Conservation (phyloP, 2,113 vertebrate genomes). For the Laticauda colubrina region DNA sequence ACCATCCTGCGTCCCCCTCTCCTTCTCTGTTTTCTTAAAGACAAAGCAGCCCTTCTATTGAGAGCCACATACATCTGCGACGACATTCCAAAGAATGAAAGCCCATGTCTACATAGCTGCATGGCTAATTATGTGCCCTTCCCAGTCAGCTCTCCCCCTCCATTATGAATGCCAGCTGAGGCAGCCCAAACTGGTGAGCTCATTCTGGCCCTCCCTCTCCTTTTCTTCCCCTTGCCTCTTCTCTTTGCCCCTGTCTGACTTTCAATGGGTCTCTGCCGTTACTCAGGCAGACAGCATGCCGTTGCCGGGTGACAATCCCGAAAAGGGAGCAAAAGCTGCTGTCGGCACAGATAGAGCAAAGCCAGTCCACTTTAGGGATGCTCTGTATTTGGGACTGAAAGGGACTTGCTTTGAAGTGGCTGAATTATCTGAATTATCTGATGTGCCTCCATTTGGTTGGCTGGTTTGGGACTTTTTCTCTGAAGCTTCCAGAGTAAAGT, state of each 20-base stretch:
- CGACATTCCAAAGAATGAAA: slow-evolving; percentile 10
- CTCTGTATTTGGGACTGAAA: slow-evolving; percentile 64
- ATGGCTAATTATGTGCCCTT: slow-evolving; percentile 38
- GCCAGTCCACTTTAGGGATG: slow-evolving; percentile 61
- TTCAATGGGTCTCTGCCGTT: slow-evolving; percentile 62
- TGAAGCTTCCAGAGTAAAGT: slow-evolving; percentile 2
- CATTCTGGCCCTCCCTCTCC: slow-evolving; percentile 38
- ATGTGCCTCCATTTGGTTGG: slow-evolving; percentile 21
- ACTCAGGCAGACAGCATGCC: slow-evolving; percentile 63
- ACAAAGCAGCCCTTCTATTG: background rate
- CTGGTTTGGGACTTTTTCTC: slow-evolving; percentile 39
- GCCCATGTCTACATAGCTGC: slow-evolving; percentile 13
- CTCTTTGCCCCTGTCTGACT: slow-evolving; percentile 35
- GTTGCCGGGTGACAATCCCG: slow-evolving; percentile 71
- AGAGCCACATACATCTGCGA: background rate
- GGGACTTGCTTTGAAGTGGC: slow-evolving; percentile 49
- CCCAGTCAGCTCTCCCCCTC: slow-evolving; percentile 31
- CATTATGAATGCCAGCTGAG: slow-evolving; percentile 44
- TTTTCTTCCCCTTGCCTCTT: slow-evolving; percentile 39
- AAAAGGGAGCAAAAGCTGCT: slow-evolving; percentile 53
- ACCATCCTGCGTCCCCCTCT: too few relatives aligned
- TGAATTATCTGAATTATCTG: slow-evolving; percentile 58
- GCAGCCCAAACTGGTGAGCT: slow-evolving; percentile 55
- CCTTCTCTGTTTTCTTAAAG: background rate
- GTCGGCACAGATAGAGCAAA: slow-evolving; percentile 59